Evolutionary conservation across 2,888 invertebrate species (phyloP).

Genomic region (Aporophyla nigra): DNA sequence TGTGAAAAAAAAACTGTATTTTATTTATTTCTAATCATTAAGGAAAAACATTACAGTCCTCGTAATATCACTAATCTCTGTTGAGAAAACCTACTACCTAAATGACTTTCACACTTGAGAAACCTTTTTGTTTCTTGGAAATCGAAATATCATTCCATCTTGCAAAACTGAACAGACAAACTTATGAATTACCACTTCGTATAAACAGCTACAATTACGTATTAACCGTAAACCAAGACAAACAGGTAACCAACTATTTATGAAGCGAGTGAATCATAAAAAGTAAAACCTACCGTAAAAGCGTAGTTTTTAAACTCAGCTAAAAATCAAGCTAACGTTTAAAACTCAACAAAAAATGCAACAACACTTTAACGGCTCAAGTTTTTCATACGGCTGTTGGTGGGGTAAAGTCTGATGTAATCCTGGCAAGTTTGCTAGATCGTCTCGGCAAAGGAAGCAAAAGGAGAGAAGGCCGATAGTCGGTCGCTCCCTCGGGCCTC

Average conservation of each 20-base stretch:
- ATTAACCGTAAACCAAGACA: slow-evolving; percentile 31
- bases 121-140: not conserved
- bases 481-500: slow-evolving; percentile 83
- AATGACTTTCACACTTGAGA: not conserved
- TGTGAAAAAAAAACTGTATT: not conserved
- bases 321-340: slow-evolving; percentile 74
- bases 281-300: slow-evolving; percentile 56
- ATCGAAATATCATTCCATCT: slow-evolving; percentile 5
- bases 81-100: not conserved
- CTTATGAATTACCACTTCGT: not conserved
- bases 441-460: slow-evolving; percentile 72
- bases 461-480: slow-evolving; percentile 80
- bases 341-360: slow-evolving; percentile 76
- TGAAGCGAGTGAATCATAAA: slow-evolving; percentile 60
- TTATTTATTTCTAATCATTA: not conserved
- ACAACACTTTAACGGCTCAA: slow-evolving; percentile 79
- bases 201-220: slow-evolving; percentile 25
- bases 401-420: slow-evolving; percentile 80
- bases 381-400: slow-evolving; percentile 76
- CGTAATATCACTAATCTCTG: not conserved
- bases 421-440: slow-evolving; percentile 79
- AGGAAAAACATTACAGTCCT: not conserved
- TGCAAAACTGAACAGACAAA: slow-evolving; percentile 1
- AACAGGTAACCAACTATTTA: slow-evolving; percentile 57
- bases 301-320: slow-evolving; percentile 68